Percentiles rank a stretch among this genome's conserved stretches.
phyloP scores from a whole-genome alignment of 2,888 invertebrate genomes.

The Pinctada fucata region DNA sequence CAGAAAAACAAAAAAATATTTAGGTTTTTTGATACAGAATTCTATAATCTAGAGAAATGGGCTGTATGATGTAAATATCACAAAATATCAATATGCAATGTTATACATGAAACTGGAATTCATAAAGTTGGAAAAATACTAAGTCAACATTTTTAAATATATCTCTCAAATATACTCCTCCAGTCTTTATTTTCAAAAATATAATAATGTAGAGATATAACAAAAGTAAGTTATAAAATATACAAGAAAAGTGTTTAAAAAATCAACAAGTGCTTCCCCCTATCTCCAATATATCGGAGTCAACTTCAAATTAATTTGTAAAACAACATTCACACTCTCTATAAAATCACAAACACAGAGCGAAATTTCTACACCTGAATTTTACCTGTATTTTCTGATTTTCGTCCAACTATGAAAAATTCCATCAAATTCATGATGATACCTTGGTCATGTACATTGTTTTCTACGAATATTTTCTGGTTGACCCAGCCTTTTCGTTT shows the following conservation, averaged over 20 bases:
- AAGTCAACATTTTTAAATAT: no score
- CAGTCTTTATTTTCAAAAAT: not conserved
- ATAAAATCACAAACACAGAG: no score
- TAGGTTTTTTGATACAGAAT: no score
- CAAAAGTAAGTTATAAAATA: not conserved
- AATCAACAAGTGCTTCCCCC: not conserved
- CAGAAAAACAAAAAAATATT: no score
- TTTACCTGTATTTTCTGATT: not conserved
- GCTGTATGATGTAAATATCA: no score
- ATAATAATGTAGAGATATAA: not conserved
- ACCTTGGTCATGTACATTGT: conserved; percentile 69
- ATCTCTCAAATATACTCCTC: no score
- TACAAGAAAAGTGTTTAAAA: not conserved
- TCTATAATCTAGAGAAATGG: no score
- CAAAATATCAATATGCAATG: no score
- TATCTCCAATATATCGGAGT: no score
- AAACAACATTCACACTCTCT: no score
- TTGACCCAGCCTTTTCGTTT: conserved; percentile 48
- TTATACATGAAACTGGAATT: conserved; percentile 78
- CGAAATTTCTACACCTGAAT: not conserved
- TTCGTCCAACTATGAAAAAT: conserved; percentile 27
- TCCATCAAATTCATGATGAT: conserved; percentile 46
- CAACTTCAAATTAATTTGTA: no score
- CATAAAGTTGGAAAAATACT: no score
- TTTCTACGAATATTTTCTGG: conserved; percentile 51